Base-by-base conservation (phyloP, 2,113 vertebrate species). In the Hoplias malabaricus region DNA sequence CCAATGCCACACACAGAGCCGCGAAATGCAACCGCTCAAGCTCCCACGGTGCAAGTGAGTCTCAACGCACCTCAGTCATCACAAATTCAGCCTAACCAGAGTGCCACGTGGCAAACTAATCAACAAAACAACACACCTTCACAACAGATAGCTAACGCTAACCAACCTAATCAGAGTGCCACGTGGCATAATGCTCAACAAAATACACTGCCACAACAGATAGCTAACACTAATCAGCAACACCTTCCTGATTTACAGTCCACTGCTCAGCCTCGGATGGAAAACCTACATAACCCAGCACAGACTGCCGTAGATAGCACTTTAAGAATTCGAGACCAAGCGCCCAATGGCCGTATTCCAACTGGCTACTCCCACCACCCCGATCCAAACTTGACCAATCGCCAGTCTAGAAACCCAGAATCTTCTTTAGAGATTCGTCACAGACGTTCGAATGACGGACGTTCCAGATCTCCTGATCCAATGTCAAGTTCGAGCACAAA, bases 31-130 rank as follows among this genome's bases (percentile, higher is more conserved):
- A 82, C 73, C 10, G 57, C 84, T 14, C 89, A 84, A 53, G 76
- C 90, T 38, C 90, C 90, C 1, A 84, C 86, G 4, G 87, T 93
- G 69, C 85, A 93, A 33, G 85, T 93, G 53, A 93, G 90, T 75
- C 84, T 93, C 0, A 91, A 88, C 74, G 81, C 90, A 0, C 90
- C 81, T 74, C 73, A 88, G 8, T 77, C 6, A 5, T n/a, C 73
- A 12, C 31, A 25, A 74, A 59, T 36, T 66, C 75, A 56, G 72
- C 75, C 50, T 67, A 21, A 36, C 65, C 53, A 70, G 69, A 11
- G n/a, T 46, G 38, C 38, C 25, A 38, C 12, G 48, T 42, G 29
- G 2, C 69, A 82, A n/a, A 53, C 31, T 21, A 50, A 66, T 66
- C 56, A 53, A 1, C 77, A 73, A 40, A 69, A 33, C 38, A 73